These are phyloP conservation scores for Scaptomyza pallida DNA, from an alignment of 1,140 invertebrate species.

Conservation along the genomic window DNA sequence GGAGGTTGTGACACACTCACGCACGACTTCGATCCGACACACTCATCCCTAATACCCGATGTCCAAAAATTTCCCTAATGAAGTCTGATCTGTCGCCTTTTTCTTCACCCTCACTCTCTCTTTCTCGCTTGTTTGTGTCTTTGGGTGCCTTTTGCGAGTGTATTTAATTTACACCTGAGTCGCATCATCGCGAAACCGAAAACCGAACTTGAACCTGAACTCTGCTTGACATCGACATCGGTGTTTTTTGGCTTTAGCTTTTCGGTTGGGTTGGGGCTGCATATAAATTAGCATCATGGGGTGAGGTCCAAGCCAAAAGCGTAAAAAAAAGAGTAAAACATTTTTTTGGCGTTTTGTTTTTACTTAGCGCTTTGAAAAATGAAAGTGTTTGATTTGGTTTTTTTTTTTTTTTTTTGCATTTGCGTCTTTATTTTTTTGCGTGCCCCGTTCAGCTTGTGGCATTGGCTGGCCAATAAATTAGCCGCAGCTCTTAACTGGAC, in stretches of 20 bases:
- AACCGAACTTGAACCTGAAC: conserved; percentile 78
- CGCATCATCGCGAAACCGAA: conserved; percentile 59
- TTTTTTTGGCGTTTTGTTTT: conserved; percentile 62
- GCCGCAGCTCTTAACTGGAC: conserved; percentile 60
- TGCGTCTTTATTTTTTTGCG: background rate
- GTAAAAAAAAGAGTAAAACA: conserved; percentile 35
- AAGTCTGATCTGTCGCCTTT: conserved; percentile 72
- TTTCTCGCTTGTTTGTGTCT: conserved; percentile 9
- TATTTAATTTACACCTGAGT: conserved; percentile 82
- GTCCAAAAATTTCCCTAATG: conserved; percentile 48
- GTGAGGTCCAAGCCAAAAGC: conserved; percentile 56
- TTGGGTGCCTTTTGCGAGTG: conserved; percentile 30
- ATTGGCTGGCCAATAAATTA: conserved; percentile 78
- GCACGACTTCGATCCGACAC: background rate
- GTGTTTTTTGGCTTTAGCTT: conserved; percentile 25
- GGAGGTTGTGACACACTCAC: too few relatives aligned
- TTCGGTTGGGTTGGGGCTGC: conserved; percentile 47
- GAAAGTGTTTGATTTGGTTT: conserved; percentile 77
- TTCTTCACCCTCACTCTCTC: too few relatives aligned
- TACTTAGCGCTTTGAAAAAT: conserved; percentile 61
- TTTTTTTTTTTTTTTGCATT: conserved; percentile 33
- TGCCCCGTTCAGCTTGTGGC: conserved; percentile 68
- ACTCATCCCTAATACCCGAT: conserved; percentile 16
- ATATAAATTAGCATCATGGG: conserved; percentile 81
- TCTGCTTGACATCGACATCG: conserved; percentile 45